Conservation (phyloP, 2,797 vertebrate species). For the Hydrophis major region DNA sequence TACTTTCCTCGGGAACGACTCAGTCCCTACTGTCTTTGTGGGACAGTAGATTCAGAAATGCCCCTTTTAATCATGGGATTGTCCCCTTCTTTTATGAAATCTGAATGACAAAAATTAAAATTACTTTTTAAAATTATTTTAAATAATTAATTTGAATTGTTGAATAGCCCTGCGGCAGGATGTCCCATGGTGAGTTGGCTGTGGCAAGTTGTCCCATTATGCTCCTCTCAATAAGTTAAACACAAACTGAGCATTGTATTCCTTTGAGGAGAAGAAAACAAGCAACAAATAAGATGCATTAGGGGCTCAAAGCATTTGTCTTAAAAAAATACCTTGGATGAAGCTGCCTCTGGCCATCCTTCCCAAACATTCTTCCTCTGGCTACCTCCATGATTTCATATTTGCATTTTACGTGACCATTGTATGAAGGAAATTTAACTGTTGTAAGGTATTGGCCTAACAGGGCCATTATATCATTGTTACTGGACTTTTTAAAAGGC, state of each 20-base stretch:
- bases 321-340: not conserved
- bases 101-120: too few species aligned
- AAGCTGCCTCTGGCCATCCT: constrained; percentile 21
- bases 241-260: not conserved
- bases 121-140: not conserved
- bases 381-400: constrained; percentile 4
- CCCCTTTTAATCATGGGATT: not conserved
- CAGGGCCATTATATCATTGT: constrained; percentile 31
- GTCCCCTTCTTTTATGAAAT: not conserved
- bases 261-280: not conserved
- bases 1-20: not conserved
- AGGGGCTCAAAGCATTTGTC: constrained; percentile 14
- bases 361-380: constrained; percentile 8
- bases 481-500: constrained; percentile 27
- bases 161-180: not conserved
- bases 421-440: not conserved
- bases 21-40: not conserved
- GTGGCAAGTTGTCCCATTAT: not conserved
- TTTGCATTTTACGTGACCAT: not conserved
- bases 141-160: not conserved
- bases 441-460: constrained; percentile 44
- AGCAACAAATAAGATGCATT: not conserved
- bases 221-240: constrained; percentile 15
- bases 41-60: not conserved
- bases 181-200: not conserved